These are phyloP conservation scores for Cacoxenus indagator DNA, from an alignment of 2,888 invertebrate genomes.

Conservation along the genomic window DNA sequence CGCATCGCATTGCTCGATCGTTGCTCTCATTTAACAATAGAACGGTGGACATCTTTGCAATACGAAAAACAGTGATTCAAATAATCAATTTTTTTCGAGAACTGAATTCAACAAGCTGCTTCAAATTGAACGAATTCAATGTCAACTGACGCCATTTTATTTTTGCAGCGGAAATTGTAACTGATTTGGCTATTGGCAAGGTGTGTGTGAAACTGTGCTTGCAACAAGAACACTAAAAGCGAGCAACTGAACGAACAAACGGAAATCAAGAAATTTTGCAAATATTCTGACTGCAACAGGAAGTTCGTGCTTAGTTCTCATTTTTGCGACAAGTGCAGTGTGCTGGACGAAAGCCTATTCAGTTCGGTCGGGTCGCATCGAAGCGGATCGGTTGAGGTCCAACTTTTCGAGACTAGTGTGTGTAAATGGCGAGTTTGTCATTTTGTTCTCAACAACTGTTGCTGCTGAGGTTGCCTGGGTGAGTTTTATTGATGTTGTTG, in stretches of 20 bases:
- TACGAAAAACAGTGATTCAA: too few relatives aligned
- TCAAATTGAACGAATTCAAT: neutral
- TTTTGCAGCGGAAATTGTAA: conserved; percentile 36
- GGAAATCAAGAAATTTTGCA: neutral
- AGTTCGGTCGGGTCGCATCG: conserved; percentile 24
- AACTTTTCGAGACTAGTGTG: too few relatives aligned
- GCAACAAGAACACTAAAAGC: neutral
- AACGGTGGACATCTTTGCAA: too few relatives aligned
- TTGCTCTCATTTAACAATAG: too few relatives aligned
- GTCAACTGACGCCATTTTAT: neutral
- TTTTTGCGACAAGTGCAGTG: neutral
- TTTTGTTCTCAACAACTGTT: conserved; percentile 51
- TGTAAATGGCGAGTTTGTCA: conserved; percentile 24
- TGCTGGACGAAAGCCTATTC: neutral
- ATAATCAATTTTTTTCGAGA: neutral
- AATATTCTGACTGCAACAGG: neutral
- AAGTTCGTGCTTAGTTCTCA: neutral
- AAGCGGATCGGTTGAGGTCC: neutral
- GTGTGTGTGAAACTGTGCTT: neutral
- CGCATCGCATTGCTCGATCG: too few relatives aligned
- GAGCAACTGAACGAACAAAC: neutral
- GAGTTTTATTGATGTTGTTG: conserved; percentile 35
- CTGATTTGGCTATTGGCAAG: conserved; percentile 19
- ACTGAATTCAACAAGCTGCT: neutral
- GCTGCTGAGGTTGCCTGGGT: conserved; percentile 46